phyloP scores from a whole-genome alignment of 1,140 invertebrate species.

The Procambarus clarkii region DNA sequence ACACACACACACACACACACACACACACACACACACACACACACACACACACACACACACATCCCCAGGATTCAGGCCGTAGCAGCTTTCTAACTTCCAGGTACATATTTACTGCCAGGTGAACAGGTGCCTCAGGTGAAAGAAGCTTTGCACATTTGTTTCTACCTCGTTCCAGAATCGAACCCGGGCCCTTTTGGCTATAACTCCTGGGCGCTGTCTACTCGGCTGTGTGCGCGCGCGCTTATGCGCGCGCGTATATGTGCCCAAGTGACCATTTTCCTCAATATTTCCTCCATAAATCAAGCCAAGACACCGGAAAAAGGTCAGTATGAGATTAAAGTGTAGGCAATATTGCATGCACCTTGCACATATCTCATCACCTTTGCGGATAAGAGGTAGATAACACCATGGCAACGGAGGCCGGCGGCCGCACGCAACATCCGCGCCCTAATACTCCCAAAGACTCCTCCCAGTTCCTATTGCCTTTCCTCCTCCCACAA shows the following conservation, averaged over 20 bases:
- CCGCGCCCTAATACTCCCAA: background rate
- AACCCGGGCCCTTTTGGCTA: no score
- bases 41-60: background rate
- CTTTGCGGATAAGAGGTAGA: background rate
- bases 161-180: no score
- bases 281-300: no score
- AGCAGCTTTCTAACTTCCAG: no score
- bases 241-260: background rate
- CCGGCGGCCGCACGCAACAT: background rate
- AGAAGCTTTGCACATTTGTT: no score
- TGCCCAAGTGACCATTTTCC: no score
- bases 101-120: no score
- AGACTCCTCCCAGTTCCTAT: background rate
- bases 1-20: constrained; percentile 32
- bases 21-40: constrained; percentile 19
- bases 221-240: background rate
- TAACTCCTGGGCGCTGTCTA: no score
- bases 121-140: no score
- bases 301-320: background rate
- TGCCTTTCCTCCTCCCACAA: background rate
- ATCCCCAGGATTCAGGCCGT: background rate
- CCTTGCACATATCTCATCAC: background rate
- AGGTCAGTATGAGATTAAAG: background rate
- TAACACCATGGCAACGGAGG: background rate
- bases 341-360: background rate